Evolutionary conservation across 1,140 invertebrate species (phyloP).

Genomic region (Drosophila kepulauana): DNA sequence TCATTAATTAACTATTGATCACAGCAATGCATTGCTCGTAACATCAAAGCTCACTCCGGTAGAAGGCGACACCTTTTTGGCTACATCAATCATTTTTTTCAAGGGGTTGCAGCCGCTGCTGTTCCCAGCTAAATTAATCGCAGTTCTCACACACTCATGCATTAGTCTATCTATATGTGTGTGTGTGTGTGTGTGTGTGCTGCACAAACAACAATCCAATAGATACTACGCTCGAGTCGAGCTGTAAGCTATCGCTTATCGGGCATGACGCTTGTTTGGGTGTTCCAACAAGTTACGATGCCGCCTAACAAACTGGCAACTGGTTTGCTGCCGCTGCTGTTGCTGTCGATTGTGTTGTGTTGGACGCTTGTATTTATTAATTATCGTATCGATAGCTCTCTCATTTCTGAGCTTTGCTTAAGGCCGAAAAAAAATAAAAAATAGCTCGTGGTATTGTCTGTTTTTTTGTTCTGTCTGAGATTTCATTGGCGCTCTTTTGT

Average conservation of each 20-base stretch:
- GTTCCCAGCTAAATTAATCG: slow-evolving; percentile 37
- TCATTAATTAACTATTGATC: slow-evolving; percentile 20
- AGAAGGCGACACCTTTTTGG: slow-evolving; percentile 60
- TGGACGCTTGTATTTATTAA: slow-evolving; percentile 72
- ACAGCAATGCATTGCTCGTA: slow-evolving; percentile 19
- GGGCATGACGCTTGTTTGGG: slow-evolving; percentile 67
- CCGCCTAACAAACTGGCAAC: slow-evolving; percentile 24
- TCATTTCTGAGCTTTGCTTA: slow-evolving; percentile 40
- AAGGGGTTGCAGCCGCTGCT: slow-evolving; percentile 48
- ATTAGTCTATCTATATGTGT: not conserved
- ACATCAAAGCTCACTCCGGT: slow-evolving; percentile 53
- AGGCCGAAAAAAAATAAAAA: slow-evolving; percentile 41
- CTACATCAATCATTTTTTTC: slow-evolving; percentile 67
- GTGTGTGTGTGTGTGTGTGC: slow-evolving; percentile 11
- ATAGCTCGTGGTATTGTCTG: slow-evolving; percentile 55
- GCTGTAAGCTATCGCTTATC: slow-evolving; percentile 66
- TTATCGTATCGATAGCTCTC: slow-evolving; percentile 78
- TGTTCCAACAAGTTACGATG: slow-evolving; percentile 65
- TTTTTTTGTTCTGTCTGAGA: slow-evolving; percentile 53
- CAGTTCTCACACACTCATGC: slow-evolving; percentile 6
- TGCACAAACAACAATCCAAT: slow-evolving; percentile 4
- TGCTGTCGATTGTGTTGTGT: slow-evolving; percentile 28
- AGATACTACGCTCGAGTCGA: slow-evolving; percentile 38
- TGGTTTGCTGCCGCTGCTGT: slow-evolving; percentile 54
- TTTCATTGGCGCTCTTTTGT: slow-evolving; percentile 55